These are phyloP conservation scores for Erpornis zantholeuca DNA, from an alignment of 2,113 vertebrate genomes.

Conservation along the genomic window DNA sequence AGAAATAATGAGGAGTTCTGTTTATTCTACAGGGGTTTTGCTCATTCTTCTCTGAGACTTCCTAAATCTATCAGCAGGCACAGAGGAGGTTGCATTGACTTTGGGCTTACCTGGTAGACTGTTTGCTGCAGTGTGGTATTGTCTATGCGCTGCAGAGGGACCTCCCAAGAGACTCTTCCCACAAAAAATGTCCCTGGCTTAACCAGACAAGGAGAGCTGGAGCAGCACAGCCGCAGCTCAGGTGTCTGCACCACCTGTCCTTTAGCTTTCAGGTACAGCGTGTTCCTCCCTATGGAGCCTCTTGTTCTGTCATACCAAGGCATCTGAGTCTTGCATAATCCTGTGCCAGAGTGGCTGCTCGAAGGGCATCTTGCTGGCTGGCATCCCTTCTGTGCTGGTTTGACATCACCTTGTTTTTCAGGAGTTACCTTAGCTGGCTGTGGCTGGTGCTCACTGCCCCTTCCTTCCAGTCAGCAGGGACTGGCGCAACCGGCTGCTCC, in stretches of 20 bases:
- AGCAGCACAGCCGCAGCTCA: neutral
- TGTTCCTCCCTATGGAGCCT: neutral
- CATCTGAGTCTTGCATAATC: neutral
- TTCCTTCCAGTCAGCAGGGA: neutral
- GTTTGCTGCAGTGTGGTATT: neutral
- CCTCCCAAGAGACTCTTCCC: neutral
- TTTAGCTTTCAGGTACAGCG: neutral
- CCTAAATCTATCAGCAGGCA: neutral
- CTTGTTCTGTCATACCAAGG: neutral
- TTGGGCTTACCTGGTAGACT: neutral
- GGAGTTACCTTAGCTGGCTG: neutral
- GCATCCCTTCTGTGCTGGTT: neutral
- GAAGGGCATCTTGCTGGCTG: neutral
- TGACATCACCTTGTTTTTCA: conserved; percentile 27
- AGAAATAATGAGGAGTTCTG: neutral
- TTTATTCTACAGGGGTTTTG: neutral
- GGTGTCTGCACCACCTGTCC: neutral
- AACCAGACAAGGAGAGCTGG: neutral
- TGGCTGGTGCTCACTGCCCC: neutral
- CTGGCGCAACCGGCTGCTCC: neutral
- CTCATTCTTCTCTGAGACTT: neutral
- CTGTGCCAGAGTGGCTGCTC: neutral
- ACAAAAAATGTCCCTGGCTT: neutral
- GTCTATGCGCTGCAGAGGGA: neutral
- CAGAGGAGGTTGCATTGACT: neutral